phyloP scores from a whole-genome alignment of 2,888 invertebrate species.

The Conops quadrifasciatus region DNA sequence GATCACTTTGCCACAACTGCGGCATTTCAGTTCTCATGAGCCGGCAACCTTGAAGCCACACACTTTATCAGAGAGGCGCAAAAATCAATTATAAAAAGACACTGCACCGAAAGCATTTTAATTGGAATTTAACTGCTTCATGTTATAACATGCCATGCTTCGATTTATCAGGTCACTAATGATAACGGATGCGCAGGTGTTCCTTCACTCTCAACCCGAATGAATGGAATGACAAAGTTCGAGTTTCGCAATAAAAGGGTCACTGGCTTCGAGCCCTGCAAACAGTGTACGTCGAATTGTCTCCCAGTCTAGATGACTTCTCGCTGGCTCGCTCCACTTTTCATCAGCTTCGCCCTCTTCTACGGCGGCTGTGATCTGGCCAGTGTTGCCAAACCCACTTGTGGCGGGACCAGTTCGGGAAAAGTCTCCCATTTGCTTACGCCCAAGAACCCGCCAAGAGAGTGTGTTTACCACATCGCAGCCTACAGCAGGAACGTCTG shows the following conservation, averaged over 20 bases:
- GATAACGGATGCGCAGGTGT: not conserved
- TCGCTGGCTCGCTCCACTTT: slow-evolving; percentile 33
- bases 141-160: not conserved
- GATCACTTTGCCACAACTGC: no score
- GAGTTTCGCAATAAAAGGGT: slow-evolving; percentile 16
- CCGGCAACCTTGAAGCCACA: no score
- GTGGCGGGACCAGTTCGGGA: slow-evolving; percentile 51
- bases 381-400: slow-evolving; percentile 48
- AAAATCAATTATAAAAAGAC: no score
- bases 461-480: slow-evolving; percentile 57
- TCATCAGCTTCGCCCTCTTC: slow-evolving; percentile 37
- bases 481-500: slow-evolving; percentile 58
- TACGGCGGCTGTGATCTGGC: slow-evolving; percentile 39
- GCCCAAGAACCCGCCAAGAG: slow-evolving; percentile 49
- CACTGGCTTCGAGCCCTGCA: not conserved
- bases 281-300: not conserved
- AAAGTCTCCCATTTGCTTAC: slow-evolving; percentile 51
- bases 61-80: no score
- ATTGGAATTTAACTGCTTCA: not conserved
- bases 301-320: slow-evolving; percentile 40
- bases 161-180: not conserved
- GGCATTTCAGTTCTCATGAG: no score
- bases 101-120: not conserved
- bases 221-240: not conserved
- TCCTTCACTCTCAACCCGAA: not conserved